Percentiles rank a stretch among this genome's conserved stretches.
Evolutionary conservation across 2,797 vertebrate species (phyloP).

Genomic region (Cygnus olor): DNA sequence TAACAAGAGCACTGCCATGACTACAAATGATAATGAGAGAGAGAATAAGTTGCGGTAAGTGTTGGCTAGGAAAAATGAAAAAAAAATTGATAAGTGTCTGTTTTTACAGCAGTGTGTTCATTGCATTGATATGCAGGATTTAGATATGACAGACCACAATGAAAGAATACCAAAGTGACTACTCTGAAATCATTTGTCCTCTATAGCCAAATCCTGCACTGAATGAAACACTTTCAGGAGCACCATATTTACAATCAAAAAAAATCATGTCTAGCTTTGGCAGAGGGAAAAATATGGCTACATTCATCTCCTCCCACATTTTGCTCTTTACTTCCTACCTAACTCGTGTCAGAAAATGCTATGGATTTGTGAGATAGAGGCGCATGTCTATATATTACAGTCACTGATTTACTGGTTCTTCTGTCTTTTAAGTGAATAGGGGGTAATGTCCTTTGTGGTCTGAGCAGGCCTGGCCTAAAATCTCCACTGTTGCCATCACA

Average conservation of each 20-base stretch:
- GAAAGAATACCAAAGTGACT: background rate
- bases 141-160: background rate
- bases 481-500: background rate
- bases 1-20: background rate
- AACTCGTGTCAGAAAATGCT: background rate
- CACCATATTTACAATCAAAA: background rate
- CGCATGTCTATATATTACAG: background rate
- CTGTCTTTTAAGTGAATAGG: background rate
- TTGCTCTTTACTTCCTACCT: background rate
- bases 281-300: background rate
- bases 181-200: background rate
- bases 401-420: background rate
- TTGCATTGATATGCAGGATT: background rate
- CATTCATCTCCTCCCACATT: background rate
- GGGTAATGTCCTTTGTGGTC: background rate
- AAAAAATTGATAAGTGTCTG: background rate
- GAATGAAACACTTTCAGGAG: background rate
- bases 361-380: background rate
- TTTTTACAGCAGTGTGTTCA: background rate
- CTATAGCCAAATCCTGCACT: background rate
- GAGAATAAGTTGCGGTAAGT: background rate
- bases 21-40: conserved; percentile 26
- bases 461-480: background rate
- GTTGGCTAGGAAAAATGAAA: background rate
- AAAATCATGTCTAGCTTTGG: background rate